phyloP scores from a whole-genome alignment of 2,113 vertebrate species.

The Crocuta crocuta region DNA sequence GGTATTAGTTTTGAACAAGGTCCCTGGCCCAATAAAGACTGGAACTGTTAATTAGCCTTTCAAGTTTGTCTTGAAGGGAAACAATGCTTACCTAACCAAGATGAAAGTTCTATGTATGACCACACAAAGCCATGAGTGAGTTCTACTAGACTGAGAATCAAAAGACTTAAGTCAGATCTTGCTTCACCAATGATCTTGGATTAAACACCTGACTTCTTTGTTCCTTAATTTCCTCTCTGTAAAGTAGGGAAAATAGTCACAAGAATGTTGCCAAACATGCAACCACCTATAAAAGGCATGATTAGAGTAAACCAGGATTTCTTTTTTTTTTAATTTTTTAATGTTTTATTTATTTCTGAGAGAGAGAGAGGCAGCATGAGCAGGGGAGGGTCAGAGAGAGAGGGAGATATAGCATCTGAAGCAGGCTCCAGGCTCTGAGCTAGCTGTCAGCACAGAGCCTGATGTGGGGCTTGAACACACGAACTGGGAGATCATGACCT shows the following conservation, averaged over 20 bases:
- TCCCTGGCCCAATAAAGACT: background rate
- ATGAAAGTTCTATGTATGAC: background rate
- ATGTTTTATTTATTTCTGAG: no score
- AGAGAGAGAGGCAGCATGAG: no score
- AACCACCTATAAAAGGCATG: background rate
- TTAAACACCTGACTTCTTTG: conserved; percentile 44
- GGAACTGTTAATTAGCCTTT: conserved; percentile 16
- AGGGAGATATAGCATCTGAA: no score
- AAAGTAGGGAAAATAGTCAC: background rate
- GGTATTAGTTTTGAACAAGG: background rate
- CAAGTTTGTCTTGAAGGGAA: conserved; percentile 45
- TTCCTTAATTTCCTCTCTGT: conserved; percentile 40
- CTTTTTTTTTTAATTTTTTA: no score
- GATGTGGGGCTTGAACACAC: no score
- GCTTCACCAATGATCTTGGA: conserved; percentile 9
- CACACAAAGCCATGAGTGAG: background rate
- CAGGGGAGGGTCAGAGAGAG: no score
- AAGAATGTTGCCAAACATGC: background rate
- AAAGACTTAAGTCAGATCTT: background rate
- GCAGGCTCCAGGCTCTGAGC: no score
- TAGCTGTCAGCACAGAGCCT: no score
- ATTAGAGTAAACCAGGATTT: conserved; percentile 37
- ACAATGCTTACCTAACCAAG: conserved; percentile 22
- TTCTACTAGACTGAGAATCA: background rate
- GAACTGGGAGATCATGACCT: no score